These are phyloP conservation scores for Lasius fuliginosus DNA, from an alignment of 2,888 invertebrate genomes.

Conservation along the genomic window DNA sequence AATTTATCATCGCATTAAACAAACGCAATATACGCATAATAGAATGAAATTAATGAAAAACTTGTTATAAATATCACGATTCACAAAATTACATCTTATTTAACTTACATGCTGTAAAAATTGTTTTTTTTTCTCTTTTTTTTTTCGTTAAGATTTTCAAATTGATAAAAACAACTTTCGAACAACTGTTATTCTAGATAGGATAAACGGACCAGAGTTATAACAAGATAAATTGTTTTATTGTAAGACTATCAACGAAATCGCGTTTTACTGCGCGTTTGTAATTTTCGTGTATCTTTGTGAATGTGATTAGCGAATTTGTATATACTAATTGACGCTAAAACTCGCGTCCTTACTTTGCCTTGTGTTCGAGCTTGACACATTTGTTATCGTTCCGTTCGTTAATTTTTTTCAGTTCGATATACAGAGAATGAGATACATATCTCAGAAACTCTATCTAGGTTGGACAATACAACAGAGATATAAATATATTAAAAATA, in stretches of 20 bases:
- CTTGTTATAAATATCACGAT: background rate
- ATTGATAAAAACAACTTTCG: background rate
- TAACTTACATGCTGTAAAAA: background rate
- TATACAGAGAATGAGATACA: background rate
- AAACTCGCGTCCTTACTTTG: slow-evolving; percentile 62
- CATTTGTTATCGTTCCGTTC: slow-evolving; percentile 35
- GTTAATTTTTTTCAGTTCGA: background rate
- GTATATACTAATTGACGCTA: slow-evolving; percentile 62
- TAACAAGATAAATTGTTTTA: slow-evolving; percentile 24
- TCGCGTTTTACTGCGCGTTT: background rate
- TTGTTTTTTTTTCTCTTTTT: background rate
- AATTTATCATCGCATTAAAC: background rate
- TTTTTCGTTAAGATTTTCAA: background rate
- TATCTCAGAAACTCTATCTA: background rate
- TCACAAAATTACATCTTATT: background rate
- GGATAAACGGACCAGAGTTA: slow-evolving; percentile 5
- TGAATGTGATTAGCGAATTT: slow-evolving; percentile 56
- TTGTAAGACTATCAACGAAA: slow-evolving; percentile 32
- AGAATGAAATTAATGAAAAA: background rate
- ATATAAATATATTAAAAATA: background rate
- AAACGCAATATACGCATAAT: background rate
- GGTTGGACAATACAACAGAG: background rate
- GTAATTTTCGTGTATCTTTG: slow-evolving; percentile 30
- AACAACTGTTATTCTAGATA: background rate
- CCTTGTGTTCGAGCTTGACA: slow-evolving; percentile 57